Base-by-base conservation (phyloP, 2,888 invertebrate species). In the Tortricodes alternella region DNA sequence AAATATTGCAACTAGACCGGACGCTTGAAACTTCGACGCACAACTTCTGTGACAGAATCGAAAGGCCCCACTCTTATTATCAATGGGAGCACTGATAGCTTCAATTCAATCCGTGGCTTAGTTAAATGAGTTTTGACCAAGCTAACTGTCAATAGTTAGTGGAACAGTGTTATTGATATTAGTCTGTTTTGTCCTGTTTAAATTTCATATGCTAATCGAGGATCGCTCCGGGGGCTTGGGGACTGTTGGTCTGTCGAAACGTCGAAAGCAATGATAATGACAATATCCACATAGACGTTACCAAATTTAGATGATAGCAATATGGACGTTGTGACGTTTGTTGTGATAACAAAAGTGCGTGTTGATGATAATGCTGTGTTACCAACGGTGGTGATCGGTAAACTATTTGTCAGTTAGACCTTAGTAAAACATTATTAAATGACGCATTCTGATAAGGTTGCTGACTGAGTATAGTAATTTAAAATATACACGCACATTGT, bases 81-180 rank as follows among this genome's bases (percentile, higher is more conserved):
- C 59, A 49, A 37, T 49, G 35, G 21, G 23, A 37, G 48, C 37
- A 41, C 11, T 21, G 27, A 46, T 46, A 46, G n/a, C 29, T 8
- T 75, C 71, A 64, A 78, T 78, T 71, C 60, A 62, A 64, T 65
- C 67, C 66, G 58, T 46, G 75, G 71, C 67, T 74, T 69, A 78
- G 80, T 80, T 80, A 75, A 78, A 80, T 75, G 72, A 78, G 76
- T 82, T 82, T 49, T 29, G 43, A 32, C 49, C 44, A 29, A 32
- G 41, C 29, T 32, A 11, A 32, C 46, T 52, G 53, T 52, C 56
- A 43, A 59, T 59, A 50, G 60, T 58, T 56, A 62, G 58, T 56
- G 58, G 50, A 35, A 39, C 23, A 16, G 6, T 27, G 27, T 32
- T 39, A 48, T 41, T 48, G 41, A 15, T 48, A 48, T 23, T 35